Base-by-base conservation (phyloP, 2,113 vertebrate genomes). In the Micronycteris hirsuta region DNA sequence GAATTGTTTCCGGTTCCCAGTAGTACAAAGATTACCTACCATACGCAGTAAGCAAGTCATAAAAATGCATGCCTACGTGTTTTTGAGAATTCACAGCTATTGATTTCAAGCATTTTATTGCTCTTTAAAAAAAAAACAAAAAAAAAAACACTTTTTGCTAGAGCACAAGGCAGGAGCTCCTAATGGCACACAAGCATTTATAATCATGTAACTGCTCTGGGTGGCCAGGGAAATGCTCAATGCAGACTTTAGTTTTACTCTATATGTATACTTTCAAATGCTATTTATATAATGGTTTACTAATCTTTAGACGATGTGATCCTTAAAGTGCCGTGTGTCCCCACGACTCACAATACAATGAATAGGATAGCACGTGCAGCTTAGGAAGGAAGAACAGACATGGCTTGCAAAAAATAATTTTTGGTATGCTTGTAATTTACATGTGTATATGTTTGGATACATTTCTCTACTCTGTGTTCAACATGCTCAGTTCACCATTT, bases 41-140 rank as follows among this genome's bases (percentile, higher is more conserved):
- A 93, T 97, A 88, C 54, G 67, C 77, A 96, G 92, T 97, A 84
- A 97, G 65, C 85, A 97, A 97, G 92, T 96, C 97, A 97, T 98
- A 97, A 97, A 97, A 98, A 94, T 96, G 89, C 88, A 96, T 95
- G 96, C 74, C 95, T 98, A 83, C 91, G 91, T 97, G 74, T 97
- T 89, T 93, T 96, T 85, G 89, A 97, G 97, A 98, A 98, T 97
- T 97, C 82, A 96, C 80, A 89, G 96, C 93, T 97, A 97, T 98
- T 98, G 97, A 97, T 98, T 98, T 96, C 98, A 95, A 98, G 97
- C 95, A 97, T 97, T 97, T 90, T 98, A 98, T 97, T 97, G 71
- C 97, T 95, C 68, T 95, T 91, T 96, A 97, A 84, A 96, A 97
- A 98, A 97, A 97, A 97, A 97, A 97, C 20, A 98, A 97, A 97